phyloP scores from a whole-genome alignment of 2,888 invertebrate genomes.

The Dicyrtoma fusca region DNA sequence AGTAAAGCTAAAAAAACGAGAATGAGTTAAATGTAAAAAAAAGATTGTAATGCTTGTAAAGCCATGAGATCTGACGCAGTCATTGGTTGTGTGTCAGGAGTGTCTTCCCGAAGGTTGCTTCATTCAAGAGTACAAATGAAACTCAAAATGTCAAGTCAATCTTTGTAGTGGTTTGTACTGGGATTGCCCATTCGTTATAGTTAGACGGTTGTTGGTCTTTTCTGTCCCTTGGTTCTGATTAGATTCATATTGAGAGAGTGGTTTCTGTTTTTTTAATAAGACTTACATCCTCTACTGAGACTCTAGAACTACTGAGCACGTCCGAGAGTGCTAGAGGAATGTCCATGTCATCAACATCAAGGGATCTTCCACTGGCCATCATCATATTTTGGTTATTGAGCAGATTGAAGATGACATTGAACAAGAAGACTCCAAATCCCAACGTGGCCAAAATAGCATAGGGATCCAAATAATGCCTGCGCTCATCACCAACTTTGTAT shows the following conservation, averaged over 20 bases:
- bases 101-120: no score
- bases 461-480: conserved; percentile 57
- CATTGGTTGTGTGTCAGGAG: no score
- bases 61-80: no score
- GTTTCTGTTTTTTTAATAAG: neutral
- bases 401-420: conserved; percentile 58
- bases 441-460: conserved; percentile 57
- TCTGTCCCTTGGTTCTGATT: neutral
- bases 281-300: conserved; percentile 53
- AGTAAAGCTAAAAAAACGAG: no score
- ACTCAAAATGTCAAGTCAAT: neutral
- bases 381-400: conserved; percentile 52
- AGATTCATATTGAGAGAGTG: neutral
- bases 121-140: neutral
- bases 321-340: conserved; percentile 56
- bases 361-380: conserved; percentile 48
- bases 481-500: conserved; percentile 12
- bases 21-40: no score
- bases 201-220: neutral
- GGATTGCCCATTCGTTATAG: neutral
- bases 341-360: conserved; percentile 56
- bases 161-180: neutral
- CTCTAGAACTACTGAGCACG: conserved; percentile 46
- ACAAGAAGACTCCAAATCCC: conserved; percentile 57
- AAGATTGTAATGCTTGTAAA: no score